Base-by-base conservation (phyloP, 2,888 invertebrate species). In the Drosophila nr. perissopoda region DNA sequence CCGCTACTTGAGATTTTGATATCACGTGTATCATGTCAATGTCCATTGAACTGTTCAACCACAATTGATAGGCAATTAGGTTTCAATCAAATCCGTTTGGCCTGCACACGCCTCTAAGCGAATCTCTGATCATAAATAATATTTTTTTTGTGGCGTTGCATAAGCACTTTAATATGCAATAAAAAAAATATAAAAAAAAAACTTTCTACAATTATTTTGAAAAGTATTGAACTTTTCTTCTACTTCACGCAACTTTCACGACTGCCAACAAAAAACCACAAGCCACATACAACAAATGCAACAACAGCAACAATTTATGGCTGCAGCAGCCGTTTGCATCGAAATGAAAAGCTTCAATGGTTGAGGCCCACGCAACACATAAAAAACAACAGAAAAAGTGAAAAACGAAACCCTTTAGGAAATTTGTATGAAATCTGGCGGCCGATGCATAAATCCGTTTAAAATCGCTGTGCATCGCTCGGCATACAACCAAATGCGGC, bases 191-290 rank as follows among this genome's bases (percentile, higher is more conserved):
- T 21, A 61, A 80, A 69, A 71, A 68, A 66, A 81, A 83, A 87
- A 87, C 87, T 87, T 87, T 87, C 87, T 89, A 87, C 90, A 87
- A 88, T 87, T 88, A 87, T 87, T 81, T 87, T 81, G 65, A 87
- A 85, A 83, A 79, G 80, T 78, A 88, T 88, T 88, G 86, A 89
- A 87, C 85, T 85, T 86, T 87, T 87, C 86, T 82, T 87, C 80
- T 81, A 87, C 83, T 87, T 88, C 85, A 87, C 90, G 89, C 90
- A 89, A 89, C 90, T 89, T 89, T 89, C 90, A 87, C 90, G 83
- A 78, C 69, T 62, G 75, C 67, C 76, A 76, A 71, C 67, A 52
- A 75, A 51, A 25, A 72, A 73, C 75, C 80, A 82, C 67, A 84
- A 76, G 54, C 67, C 70, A 60, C 69, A 59, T 65, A 52, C 53